Percentiles rank a stretch among this genome's conserved stretches.
These are phyloP conservation scores for Hylomyscus alleni DNA, from an alignment of 2,797 vertebrate species.

Conservation along the genomic window DNA sequence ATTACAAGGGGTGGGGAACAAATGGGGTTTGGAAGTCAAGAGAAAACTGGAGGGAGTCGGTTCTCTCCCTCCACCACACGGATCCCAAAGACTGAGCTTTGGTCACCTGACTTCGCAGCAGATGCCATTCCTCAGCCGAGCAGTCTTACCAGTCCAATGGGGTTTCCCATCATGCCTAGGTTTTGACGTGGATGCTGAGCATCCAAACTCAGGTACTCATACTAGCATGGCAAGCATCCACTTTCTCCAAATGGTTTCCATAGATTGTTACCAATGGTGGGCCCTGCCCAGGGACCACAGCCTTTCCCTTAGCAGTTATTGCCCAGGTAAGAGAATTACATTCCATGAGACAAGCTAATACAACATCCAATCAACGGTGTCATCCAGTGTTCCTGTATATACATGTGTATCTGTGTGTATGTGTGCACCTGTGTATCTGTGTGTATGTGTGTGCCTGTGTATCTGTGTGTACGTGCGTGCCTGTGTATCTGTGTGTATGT, in stretches of 20 bases:
- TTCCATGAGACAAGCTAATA: background rate
- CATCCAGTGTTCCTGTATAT: background rate
- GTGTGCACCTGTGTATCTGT: background rate
- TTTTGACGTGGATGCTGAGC: background rate
- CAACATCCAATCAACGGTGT: background rate
- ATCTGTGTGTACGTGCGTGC: too few species aligned
- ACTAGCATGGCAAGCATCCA: background rate
- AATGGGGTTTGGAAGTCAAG: background rate
- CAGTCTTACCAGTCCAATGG: background rate
- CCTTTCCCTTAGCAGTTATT: background rate
- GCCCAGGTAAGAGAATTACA: background rate
- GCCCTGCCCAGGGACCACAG: background rate
- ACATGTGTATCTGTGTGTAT: background rate
- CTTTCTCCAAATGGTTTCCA: constrained; percentile 1
- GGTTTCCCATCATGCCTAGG: background rate
- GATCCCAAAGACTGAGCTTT: background rate
- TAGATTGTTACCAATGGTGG: background rate
- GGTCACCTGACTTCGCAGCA: background rate
- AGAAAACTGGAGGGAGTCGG: background rate
- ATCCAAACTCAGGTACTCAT: background rate
- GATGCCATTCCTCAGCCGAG: too few species aligned
- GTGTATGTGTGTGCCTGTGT: background rate
- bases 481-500: background rate
- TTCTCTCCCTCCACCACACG: background rate
- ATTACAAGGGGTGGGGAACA: background rate